phyloP scores from a whole-genome alignment of 2,888 invertebrate species.

The Drosophila kambysellisi region DNA sequence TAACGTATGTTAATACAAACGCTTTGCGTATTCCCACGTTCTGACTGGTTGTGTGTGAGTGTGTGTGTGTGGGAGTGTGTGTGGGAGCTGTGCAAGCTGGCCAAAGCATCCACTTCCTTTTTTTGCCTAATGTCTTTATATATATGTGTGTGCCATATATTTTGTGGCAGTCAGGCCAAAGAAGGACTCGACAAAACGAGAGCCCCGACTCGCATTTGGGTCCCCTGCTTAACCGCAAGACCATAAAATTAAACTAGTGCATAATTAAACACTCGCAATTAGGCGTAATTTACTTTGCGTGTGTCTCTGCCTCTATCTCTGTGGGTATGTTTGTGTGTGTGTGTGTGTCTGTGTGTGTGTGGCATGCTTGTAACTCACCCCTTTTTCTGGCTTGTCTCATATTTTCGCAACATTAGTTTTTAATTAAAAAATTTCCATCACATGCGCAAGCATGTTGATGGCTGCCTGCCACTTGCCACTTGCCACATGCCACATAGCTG shows the following conservation, averaged over 20 bases:
- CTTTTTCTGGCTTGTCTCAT: conserved; percentile 55
- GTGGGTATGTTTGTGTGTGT: conserved; percentile 30
- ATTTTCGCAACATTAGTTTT: conserved; percentile 83
- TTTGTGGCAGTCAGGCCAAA: conserved; percentile 43
- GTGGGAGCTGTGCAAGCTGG: conserved; percentile 24
- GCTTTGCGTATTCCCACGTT: conserved; percentile 56
- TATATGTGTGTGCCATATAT: conserved; percentile 51
- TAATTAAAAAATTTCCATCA: conserved; percentile 82
- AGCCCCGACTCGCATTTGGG: not conserved
- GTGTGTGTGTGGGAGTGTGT: conserved; percentile 4
- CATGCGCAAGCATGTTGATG: conserved; percentile 39
- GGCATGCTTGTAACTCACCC: conserved; percentile 9
- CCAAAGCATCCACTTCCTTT: conserved; percentile 47
- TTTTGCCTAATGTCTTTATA: conserved; percentile 69
- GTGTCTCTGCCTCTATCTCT: conserved; percentile 31
- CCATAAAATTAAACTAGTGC: conserved; percentile 83
- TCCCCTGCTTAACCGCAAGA: conserved; percentile 63
- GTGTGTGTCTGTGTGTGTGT: conserved; percentile 14
- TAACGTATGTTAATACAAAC: conserved; percentile 66
- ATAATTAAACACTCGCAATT: conserved; percentile 84
- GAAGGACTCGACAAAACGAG: conserved; percentile 43
- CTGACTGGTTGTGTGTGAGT: conserved; percentile 3
- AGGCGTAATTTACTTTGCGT: conserved; percentile 82
- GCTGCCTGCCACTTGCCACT: conserved; percentile 20
- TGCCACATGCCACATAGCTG: conserved; percentile 21